Conservation (phyloP, 2,797 vertebrate species). For the Chaunax sp. region DNA sequence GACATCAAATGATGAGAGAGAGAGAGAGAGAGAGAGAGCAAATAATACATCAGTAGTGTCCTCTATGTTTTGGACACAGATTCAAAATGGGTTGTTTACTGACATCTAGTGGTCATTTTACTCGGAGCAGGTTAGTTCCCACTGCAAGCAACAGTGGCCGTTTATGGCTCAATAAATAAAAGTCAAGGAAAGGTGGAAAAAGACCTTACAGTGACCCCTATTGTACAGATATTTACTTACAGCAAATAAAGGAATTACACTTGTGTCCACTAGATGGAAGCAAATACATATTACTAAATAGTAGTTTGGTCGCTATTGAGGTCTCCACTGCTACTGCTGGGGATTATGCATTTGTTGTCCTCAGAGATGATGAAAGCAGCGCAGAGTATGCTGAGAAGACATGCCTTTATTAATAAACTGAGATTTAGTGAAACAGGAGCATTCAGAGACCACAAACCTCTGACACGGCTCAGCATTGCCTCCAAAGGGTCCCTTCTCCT, state of each 20-base stretch:
- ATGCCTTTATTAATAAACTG: slow-evolving; percentile 44
- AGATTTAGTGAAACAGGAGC: slow-evolving; percentile 39
- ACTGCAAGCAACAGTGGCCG: slow-evolving; percentile 28
- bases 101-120: slow-evolving; percentile 62
- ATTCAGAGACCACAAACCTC: no score
- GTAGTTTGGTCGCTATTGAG: slow-evolving; percentile 14
- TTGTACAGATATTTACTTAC: slow-evolving; percentile 28
- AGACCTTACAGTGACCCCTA: slow-evolving; percentile 55
- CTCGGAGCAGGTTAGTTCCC: slow-evolving; percentile 25
- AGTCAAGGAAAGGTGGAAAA: slow-evolving; percentile 25
- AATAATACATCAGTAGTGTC: neutral
- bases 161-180: slow-evolving; percentile 29
- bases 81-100: slow-evolving; percentile 8
- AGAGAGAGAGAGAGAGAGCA: no score
- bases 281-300: slow-evolving; percentile 41
- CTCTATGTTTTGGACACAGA: neutral
- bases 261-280: slow-evolving; percentile 66
- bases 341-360: slow-evolving; percentile 33
- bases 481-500: no score
- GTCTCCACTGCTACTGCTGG: slow-evolving; percentile 1
- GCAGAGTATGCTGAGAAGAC: slow-evolving; percentile 18
- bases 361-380: slow-evolving; percentile 37
- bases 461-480: no score
- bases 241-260: neutral
- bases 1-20: neutral